These are phyloP conservation scores for Taphrorychus bicolor DNA, from an alignment of 2,888 invertebrate genomes.

Conservation along the genomic window DNA sequence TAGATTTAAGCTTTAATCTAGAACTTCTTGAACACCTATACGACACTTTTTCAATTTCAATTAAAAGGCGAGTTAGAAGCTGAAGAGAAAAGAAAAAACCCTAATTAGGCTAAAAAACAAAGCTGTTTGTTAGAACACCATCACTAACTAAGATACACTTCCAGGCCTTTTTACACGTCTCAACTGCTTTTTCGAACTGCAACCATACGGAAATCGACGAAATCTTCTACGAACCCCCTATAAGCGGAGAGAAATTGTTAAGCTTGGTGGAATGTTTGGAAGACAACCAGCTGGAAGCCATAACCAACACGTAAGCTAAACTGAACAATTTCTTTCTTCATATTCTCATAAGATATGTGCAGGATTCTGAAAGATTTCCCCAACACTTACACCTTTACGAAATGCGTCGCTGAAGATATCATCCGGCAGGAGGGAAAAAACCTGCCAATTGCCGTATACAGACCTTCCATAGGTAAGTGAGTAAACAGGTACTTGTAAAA, in stretches of 20 bases:
- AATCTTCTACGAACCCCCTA: constrained; percentile 61
- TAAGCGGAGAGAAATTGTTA: constrained; percentile 58
- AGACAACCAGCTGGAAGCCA: constrained; percentile 53
- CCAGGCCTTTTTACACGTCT: constrained; percentile 65
- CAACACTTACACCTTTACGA: constrained; percentile 90
- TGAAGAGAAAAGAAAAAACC: too few relatives aligned
- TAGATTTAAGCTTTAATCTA: too few relatives aligned
- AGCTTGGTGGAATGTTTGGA: constrained; percentile 59
- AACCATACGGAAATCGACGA: constrained; percentile 64
- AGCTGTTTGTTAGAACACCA: too few relatives aligned
- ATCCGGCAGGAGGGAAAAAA: constrained; percentile 70
- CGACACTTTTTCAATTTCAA: too few relatives aligned
- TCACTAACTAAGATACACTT: background rate
- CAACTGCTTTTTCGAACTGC: constrained; percentile 73
- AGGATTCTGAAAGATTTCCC: constrained; percentile 49
- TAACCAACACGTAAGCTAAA: constrained; percentile 52
- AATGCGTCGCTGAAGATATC: constrained; percentile 83
- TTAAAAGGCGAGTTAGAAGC: too few relatives aligned
- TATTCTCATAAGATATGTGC: constrained; percentile 18
- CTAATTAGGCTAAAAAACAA: too few relatives aligned
- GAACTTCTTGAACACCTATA: too few relatives aligned
- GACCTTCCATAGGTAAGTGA: constrained; percentile 80
- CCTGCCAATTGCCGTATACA: constrained; percentile 79
- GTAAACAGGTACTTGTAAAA: too few relatives aligned
- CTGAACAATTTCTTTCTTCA: background rate